Conservation (phyloP, 2,113 vertebrate genomes). For the Xenotilapia flavipinnis region DNA sequence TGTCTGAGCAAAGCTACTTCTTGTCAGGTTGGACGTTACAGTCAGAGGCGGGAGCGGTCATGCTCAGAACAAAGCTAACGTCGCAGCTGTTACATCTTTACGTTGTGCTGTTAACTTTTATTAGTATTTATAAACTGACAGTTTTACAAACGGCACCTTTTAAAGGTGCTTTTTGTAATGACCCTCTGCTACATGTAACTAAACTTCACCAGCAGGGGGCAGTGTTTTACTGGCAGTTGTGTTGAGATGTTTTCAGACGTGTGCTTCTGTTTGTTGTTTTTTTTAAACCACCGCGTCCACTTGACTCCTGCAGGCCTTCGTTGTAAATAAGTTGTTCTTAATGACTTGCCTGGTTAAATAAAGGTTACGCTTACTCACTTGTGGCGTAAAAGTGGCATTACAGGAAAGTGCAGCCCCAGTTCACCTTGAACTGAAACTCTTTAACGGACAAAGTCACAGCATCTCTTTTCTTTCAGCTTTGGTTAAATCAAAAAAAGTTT, state of each 20-base stretch:
- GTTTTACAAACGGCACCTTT: neutral
- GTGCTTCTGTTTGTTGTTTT: neutral
- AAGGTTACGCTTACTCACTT: neutral
- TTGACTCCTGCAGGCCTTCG: neutral
- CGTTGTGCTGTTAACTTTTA: neutral
- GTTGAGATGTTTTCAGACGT: neutral
- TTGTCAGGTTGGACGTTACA: neutral
- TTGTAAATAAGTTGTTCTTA: neutral
- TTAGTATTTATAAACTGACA: neutral
- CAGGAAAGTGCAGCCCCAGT: neutral
- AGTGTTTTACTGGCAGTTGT: neutral
- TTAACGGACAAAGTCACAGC: neutral
- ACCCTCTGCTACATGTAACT: neutral
- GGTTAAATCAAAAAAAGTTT: neutral
- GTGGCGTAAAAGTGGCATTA: neutral
- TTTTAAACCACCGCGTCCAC: neutral
- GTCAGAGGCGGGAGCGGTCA: fast-evolving
- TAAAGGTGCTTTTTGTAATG: neutral
- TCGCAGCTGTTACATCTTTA: neutral
- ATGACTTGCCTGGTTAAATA: neutral
- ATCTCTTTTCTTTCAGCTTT: neutral
- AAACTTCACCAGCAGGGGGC: neutral
- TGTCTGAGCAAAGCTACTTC: neutral
- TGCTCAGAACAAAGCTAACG: neutral
- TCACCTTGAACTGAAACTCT: neutral